Evolutionary conservation across 2,888 invertebrate species (phyloP), one percentile per base, ranked within the genome.

Genomic region (Drepanosiphum platanoidis): DNA sequence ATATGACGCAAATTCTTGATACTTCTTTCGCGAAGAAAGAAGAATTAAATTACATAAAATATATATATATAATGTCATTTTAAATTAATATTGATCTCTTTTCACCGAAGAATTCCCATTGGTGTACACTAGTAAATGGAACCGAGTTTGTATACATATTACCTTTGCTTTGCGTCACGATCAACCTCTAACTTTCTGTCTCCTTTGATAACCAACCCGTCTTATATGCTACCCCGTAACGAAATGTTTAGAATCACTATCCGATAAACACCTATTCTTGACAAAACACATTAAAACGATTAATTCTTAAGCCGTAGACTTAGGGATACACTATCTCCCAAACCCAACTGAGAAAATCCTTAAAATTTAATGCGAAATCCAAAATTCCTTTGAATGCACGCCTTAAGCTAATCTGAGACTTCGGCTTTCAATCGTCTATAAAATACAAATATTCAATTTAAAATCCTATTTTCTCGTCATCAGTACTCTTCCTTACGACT

Each of bases 31-130:
- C 15, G 18, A 9, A 9, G 15, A 46, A 46, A 46, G 18, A 15
- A 46, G 11, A 46, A 46, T 46, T 46, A 3, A 13, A 15, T 46
- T 22, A 22, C 3, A 52, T 18, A 7, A 39, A 36, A 22, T 46
- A 22, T 42, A 32, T 32, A 22, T 46, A 30, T 46, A 46, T 52
- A 74, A 74, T 74, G 74, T 52, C 8, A 46, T 52, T 46, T 34
- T 34, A 52, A 52, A 58, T 34, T 34, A 34, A 58, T 75, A 58
- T 52, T 52, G n/a, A 75, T 72, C 72, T 22, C 39, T 30, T 72
- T 13, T 46, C 72, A 18, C 15, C 30, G 22, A 18, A 3, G 11
- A 27, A 46, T 72, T 72, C 30, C 9, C 30, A 15, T 42, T 30
- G 4, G 13, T 1, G 46, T 32, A 32, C 30, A 52, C 3, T 52